Base-by-base conservation (phyloP, 2,797 vertebrate species). In the Micrastur ruficollis region DNA sequence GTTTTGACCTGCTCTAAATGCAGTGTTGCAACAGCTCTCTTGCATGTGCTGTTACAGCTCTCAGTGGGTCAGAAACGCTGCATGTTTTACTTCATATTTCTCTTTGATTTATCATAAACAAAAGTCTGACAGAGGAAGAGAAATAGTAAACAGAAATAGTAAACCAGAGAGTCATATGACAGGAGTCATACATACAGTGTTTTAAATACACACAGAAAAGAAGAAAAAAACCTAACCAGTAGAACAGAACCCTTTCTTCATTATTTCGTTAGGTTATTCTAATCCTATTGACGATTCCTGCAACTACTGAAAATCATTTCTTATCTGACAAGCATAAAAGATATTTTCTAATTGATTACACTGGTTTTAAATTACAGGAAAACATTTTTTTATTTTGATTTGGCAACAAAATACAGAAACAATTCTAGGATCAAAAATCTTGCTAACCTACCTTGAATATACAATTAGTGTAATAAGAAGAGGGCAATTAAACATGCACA, bases 141-240 rank as follows among this genome's bases (percentile, higher is more conserved):
- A 36, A 36, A 36, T 36, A 36, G 36, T 36, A 81, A 87, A 78
- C 38, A 66, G 32, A 88, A 96, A 63, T 74, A 68, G 46, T 42
- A 42, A 82, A 50, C 52, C 16, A 58, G 70, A 58, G 66, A 47
- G 40, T 74, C 55, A 58, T 49, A 58, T 76, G 89, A 58, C 14
- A 86, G 59, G 47, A 78, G 25, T 78, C 23, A 81, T 34, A 36
- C 10, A 29, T 72, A 73, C 5, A 63, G 49, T 47, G 15, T 92
- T 97, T 93, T 68, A 92, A 95, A 84, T 72, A 71, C 58, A 26
- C 26, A n/a, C 17, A 88, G 21, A 89, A 89, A 88, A 89, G 13
- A 81, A 90, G 7, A 23, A 94, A 90, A 67, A 89, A 49, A 31
- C 32, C 34, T 88, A 31, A 8, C 17, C 13, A 14, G 42, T 26